phyloP scores from a whole-genome alignment of 2,888 invertebrate genomes.

The Auanema freiburgensis region DNA sequence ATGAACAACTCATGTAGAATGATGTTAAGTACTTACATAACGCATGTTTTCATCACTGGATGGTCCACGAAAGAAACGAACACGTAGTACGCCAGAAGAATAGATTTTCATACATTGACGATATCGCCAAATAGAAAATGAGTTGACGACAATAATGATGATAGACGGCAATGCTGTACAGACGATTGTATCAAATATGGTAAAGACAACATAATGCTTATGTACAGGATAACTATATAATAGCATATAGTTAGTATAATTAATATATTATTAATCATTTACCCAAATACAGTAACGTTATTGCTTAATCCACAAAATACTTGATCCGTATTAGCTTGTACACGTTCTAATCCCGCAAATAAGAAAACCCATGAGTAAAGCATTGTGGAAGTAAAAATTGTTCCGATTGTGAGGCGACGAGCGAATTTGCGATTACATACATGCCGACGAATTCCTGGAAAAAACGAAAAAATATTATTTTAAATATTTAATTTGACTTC shows the following conservation, averaged over 20 bases:
- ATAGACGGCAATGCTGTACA: slow-evolving; percentile 58
- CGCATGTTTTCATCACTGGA: slow-evolving; percentile 7
- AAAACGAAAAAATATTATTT: neutral
- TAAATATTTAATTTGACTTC: slow-evolving; percentile 6
- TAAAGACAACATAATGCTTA: slow-evolving; percentile 56
- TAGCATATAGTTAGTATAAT: too few relatives aligned
- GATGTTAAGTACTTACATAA: slow-evolving; percentile 14
- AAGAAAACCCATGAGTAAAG: slow-evolving; percentile 57
- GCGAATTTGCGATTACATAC: slow-evolving; percentile 58
- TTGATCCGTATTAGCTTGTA: slow-evolving; percentile 10
- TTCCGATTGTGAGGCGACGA: slow-evolving; percentile 46
- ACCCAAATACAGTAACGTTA: slow-evolving; percentile 45
- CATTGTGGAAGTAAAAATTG: slow-evolving; percentile 29
- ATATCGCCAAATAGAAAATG: slow-evolving; percentile 57
- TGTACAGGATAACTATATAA: slow-evolving; percentile 29
- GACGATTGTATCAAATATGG: slow-evolving; percentile 53
- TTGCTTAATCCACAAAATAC: slow-evolving; percentile 56
- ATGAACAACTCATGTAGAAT: neutral
- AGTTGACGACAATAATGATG: slow-evolving; percentile 60
- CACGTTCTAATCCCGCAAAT: slow-evolving; percentile 54
- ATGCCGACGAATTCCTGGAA: slow-evolving; percentile 47
- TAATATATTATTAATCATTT: too few relatives aligned
- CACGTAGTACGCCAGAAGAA: slow-evolving; percentile 58
- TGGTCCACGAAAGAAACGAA: slow-evolving; percentile 20
- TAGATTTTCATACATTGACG: slow-evolving; percentile 64